These are phyloP conservation scores for Chloropsis hardwickii DNA, from an alignment of 2,113 vertebrate species.

Conservation along the genomic window DNA sequence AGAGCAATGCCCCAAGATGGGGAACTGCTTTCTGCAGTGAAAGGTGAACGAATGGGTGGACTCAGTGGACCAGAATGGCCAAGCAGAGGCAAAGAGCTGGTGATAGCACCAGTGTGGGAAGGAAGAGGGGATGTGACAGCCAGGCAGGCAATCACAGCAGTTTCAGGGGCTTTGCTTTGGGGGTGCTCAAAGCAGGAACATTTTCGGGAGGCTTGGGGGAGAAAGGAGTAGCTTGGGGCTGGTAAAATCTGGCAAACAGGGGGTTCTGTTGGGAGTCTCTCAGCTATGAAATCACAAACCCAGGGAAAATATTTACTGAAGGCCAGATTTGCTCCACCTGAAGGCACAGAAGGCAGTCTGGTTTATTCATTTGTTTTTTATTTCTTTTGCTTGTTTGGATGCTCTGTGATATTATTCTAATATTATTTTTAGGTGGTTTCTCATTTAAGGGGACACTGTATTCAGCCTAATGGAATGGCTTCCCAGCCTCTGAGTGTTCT, in stretches of 20 bases:
- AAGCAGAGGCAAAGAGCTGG: background rate
- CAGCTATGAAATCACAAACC: constrained; percentile 5
- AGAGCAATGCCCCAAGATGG: constrained; percentile 19
- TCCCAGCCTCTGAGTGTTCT: background rate
- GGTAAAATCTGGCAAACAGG: background rate
- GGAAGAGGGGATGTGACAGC: background rate
- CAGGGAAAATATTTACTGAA: background rate
- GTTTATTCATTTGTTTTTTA: background rate
- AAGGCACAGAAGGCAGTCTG: constrained; percentile 1
- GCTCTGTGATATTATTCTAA: constrained; percentile 5
- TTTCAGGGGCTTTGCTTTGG: background rate
- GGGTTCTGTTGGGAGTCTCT: background rate
- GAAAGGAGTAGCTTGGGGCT: background rate
- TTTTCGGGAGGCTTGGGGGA: background rate
- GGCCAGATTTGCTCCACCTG: constrained; percentile 16
- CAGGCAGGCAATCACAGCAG: background rate
- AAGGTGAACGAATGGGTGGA: background rate
- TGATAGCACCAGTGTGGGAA: background rate
- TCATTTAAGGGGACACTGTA: background rate
- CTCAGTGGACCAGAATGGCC: background rate
- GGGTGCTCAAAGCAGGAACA: background rate
- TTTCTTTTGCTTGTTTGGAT: constrained; percentile 31
- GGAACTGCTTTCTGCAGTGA: background rate
- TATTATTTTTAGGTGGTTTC: background rate
- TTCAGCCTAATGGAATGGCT: background rate